Base-by-base conservation (phyloP, 2,797 vertebrate species). In the Anisognathus igniventris region DNA sequence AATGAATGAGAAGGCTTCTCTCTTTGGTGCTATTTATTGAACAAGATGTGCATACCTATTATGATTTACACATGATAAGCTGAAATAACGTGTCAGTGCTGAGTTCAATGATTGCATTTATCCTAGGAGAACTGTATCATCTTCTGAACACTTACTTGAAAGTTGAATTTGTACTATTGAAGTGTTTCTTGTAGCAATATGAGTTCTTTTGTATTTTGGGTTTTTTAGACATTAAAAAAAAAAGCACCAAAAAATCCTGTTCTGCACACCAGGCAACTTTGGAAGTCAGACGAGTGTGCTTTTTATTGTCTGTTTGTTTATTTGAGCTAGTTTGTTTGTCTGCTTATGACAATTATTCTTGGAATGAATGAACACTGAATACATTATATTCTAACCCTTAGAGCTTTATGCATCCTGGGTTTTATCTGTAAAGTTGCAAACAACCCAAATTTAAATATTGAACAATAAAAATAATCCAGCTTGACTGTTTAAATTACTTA, bases 341-440 rank as follows among this genome's bases (percentile, higher is more conserved):
- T 96, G 7, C 14, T 86, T 84, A 75, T 74, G 61, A 62, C 45
- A 76, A 79, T 91, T 94, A 75, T 92, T 88, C n/a, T 77, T 90
- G 64, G 67, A 92, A 71, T 64, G 33, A 86, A 85, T 31, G 48
- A 93, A 74, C n/a, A 68, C 37, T 70, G 64, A 75, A 78, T 84
- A 58, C 64, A 86, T 86, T 76, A 82, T 60, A 64, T 66, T 77
- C 66, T 77, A 93, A 73, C 83, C 35, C 65, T 74, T 45, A 45
- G 71, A 88, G 66, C 37, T 88, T 91, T 86, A 74, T 53, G 65
- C 53, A 61, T 88, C n/a, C 64, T 24, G 20, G 3, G 16, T 82
- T 89, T 92, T 92, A 83, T 91, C 76, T 72, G 24, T 61, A 78
- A 95, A 91, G 51, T 89, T 79, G 14, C 40, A 93, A 95, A 75